Evolutionary conservation across 2,113 vertebrate genomes (phyloP), one percentile per base, ranked within the genome.

Genomic region (Pica pica): DNA sequence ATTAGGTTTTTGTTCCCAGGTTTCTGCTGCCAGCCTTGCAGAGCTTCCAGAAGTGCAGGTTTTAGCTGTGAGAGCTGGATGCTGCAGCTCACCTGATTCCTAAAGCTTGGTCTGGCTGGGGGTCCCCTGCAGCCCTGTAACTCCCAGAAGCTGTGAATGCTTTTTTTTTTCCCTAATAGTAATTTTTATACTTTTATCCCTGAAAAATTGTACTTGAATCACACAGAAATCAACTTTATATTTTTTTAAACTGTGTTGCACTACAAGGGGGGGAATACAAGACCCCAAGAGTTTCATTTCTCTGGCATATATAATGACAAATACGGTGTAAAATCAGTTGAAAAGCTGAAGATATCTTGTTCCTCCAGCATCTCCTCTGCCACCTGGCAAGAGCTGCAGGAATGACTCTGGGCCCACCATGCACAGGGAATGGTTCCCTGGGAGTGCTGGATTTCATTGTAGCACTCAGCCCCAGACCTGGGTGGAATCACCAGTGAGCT

Each of bases 131-230:
- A 90, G 44, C 75, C 64, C 92, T 44, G 47, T 28, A 55, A 69
- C 26, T 16, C 57, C 35, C 60, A 71, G 47, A 78, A 88, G 33
- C 56, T 57, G 75, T 47, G 78, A 86, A 64, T 63, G 28, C 18
- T 37, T 44, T 65, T 35, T 27, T 33, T 3, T 2, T 6, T 0
- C 5, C 30, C n/a, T 15, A 55, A 37, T 5, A 24, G 4, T 28
- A 13, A 28, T 33, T 70, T 94, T 64, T 39, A 4, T 41, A 28
- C 79, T 83, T 37, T 65, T 41, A 16, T 86, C 56, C 57, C 49
- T 91, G 78, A 77, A 41, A 78, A 93, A 33, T 39, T 89, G 74
- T 89, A 95, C 93, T 95, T 95, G 93, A 95, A 95, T 89, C 61
- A 35, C 31, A 37, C 1, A 91, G 68, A 93, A 88, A 88, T 37